Evolutionary conservation across 2,888 invertebrate species (phyloP).

Genomic region (Drosophila monieri): DNA sequence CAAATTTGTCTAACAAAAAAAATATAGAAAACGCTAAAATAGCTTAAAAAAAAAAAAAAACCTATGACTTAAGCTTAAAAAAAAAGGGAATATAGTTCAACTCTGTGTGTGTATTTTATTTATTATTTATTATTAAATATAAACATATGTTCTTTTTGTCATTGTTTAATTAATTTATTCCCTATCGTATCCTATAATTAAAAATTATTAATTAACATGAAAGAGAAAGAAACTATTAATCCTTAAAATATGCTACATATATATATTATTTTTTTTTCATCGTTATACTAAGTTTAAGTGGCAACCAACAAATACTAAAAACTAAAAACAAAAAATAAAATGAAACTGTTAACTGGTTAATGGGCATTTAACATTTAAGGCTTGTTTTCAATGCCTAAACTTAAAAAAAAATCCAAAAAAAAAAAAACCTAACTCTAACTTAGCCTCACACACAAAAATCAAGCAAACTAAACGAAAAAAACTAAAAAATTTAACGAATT

Average conservation of each 20-base stretch:
- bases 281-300: slow-evolving; percentile 30
- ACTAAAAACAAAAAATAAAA: slow-evolving; percentile 1
- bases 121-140: slow-evolving; percentile 54
- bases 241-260: slow-evolving; percentile 23
- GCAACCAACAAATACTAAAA: slow-evolving; percentile 9
- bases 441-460: slow-evolving; percentile 37
- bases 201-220: slow-evolving; percentile 41
- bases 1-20: slow-evolving; percentile 57
- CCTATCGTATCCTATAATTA: slow-evolving; percentile 55
- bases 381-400: slow-evolving; percentile 42
- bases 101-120: slow-evolving; percentile 46
- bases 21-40: neutral
- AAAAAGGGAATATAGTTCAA: slow-evolving; percentile 15
- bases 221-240: slow-evolving; percentile 16
- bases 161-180: slow-evolving; percentile 68
- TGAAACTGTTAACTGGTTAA: slow-evolving; percentile 29
- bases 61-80: slow-evolving; percentile 51
- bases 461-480: slow-evolving; percentile 8
- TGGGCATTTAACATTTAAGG: slow-evolving; percentile 53
- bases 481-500: slow-evolving; percentile 52
- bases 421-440: slow-evolving; percentile 26
- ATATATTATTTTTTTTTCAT: slow-evolving; percentile 46
- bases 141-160: slow-evolving; percentile 42
- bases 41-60: slow-evolving; percentile 8
- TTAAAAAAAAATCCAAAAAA: slow-evolving; percentile 9